Evolutionary conservation across 2,888 invertebrate genomes (phyloP).

Genomic region (Isoperla grammatica): DNA sequence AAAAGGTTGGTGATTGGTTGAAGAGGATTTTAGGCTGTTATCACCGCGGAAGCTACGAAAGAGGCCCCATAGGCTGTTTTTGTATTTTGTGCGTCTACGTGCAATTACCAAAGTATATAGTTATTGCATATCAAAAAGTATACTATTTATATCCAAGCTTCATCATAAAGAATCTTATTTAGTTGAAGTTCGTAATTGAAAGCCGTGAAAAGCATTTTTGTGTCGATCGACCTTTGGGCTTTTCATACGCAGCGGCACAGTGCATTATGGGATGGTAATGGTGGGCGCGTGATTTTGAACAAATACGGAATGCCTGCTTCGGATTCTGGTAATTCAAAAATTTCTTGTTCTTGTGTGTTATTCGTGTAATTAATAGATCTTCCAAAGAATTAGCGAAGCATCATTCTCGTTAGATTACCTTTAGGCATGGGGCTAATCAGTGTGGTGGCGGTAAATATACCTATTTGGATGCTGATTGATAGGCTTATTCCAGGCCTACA

Average conservation of each 20-base stretch:
- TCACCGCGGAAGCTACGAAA: constrained; percentile 27
- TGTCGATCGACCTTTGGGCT: constrained; percentile 35
- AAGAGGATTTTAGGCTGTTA: neutral
- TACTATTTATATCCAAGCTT: no score
- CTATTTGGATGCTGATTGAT: no score
- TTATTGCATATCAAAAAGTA: no score
- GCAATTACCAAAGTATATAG: no score
- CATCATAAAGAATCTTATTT: no score
- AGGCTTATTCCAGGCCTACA: no score
- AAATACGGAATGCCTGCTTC: constrained; percentile 39
- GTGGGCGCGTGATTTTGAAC: constrained; percentile 52
- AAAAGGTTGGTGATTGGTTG: constrained; percentile 15
- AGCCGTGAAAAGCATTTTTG: constrained; percentile 13
- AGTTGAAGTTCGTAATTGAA: no score
- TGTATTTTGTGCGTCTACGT: no score
- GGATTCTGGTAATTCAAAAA: constrained; percentile 31
- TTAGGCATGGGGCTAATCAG: no score
- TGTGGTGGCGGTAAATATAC: no score
- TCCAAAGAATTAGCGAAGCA: neutral
- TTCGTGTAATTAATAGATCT: neutral
- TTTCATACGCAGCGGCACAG: constrained; percentile 40
- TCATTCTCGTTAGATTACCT: constrained; percentile 1
- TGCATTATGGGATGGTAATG: constrained; percentile 45
- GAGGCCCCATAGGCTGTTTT: constrained; percentile 14
- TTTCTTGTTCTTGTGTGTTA: neutral